A percentile compares a stretch with the other conserved stretches of the same genome.
phyloP scores from a whole-genome alignment of 2,888 invertebrate genomes.

The Orchestes rusci region DNA sequence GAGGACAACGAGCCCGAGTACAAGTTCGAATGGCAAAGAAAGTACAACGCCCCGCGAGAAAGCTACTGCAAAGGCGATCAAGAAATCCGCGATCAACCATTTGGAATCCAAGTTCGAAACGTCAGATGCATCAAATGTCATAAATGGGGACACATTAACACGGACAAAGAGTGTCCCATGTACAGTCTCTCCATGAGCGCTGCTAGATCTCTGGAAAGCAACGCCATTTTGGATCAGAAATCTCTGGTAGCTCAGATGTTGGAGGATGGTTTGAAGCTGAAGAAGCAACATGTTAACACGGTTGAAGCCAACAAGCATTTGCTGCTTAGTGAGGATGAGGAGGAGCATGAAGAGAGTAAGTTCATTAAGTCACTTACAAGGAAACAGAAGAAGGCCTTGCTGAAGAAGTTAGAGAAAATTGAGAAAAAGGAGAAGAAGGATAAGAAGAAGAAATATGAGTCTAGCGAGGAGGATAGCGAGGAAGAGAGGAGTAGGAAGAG shows the following conservation, averaged over 20 bases:
- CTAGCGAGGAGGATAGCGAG: constrained; percentile 26
- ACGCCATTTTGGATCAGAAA: constrained; percentile 60
- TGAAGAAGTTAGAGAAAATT: constrained; percentile 52
- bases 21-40: constrained; percentile 99
- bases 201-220: constrained; percentile 60
- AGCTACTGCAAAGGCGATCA: constrained; percentile 97
- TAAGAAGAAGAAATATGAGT: constrained; percentile 34
- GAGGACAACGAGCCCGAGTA: constrained; percentile 94
- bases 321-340: constrained; percentile 50
- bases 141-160: constrained; percentile 99
- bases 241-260: constrained; percentile 83
- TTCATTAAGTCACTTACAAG: constrained; percentile 77
- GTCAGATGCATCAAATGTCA: constrained; percentile 98
- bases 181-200: constrained; percentile 79
- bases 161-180: constrained; percentile 94
- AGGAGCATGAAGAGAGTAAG: constrained; percentile 60
- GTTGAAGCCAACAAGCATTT: constrained; percentile 51
- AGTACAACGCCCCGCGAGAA: constrained; percentile 98
- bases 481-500: constrained; percentile 9
- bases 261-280: constrained; percentile 84
- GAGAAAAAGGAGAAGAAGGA: constrained; percentile 27
- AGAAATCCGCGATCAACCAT: constrained; percentile 96
- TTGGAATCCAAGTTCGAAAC: constrained; percentile 95
- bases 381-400: constrained; percentile 82
- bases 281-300: constrained; percentile 61